Base-by-base conservation (phyloP, 2,888 invertebrate genomes). In the Carabus problematicus region DNA sequence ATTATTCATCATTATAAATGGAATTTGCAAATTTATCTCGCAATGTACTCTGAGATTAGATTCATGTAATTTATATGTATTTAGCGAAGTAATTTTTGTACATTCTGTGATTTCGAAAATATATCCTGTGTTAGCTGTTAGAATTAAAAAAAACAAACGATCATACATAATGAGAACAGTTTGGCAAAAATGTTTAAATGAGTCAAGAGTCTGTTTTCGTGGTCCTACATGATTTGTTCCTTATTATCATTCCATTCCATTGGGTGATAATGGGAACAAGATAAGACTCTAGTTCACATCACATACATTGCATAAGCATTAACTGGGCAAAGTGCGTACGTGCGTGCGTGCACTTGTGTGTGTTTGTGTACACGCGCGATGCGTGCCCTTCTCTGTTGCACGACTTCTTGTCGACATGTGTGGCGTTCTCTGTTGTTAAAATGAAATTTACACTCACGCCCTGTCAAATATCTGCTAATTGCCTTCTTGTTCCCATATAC, bases 231-330 rank as follows among this genome's bases (percentile, higher is more conserved):
- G 29, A 29, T 29, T 7, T 59, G 67, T 69, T 61, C 62, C 56
- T 55, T 69, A 62, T 69, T 69, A 62, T 69, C 61, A 69, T 69
- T 69, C 61, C 68, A 54, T 61, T 56, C 62, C 62, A 69, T 61
- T 69, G 69, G 55, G 55, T 55, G 69, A 69, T 69, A 69, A 69
- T 69, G 62, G 69, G 69, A 69, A 69, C 69, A 61, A 61, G 62
- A 62, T 69, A 69, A 69, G 55, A 69, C 12, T 12, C 47, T 47
- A 41, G 62, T 69, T 69, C 62, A 69, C 69, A 69, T 29, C 29
- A 3, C 6, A 6, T 29, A 29, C 29, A 29, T 29, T 29, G 29
- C 29, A 29, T 69, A 69, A 47, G 67, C 66, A 56, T 58, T 47
- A 29, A 54, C 11, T n/a, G 12, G 12, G 11, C 49, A 18, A 14